These are phyloP conservation scores for Sus cebifrons DNA, from an alignment of 2,797 vertebrate species.

Conservation along the genomic window DNA sequence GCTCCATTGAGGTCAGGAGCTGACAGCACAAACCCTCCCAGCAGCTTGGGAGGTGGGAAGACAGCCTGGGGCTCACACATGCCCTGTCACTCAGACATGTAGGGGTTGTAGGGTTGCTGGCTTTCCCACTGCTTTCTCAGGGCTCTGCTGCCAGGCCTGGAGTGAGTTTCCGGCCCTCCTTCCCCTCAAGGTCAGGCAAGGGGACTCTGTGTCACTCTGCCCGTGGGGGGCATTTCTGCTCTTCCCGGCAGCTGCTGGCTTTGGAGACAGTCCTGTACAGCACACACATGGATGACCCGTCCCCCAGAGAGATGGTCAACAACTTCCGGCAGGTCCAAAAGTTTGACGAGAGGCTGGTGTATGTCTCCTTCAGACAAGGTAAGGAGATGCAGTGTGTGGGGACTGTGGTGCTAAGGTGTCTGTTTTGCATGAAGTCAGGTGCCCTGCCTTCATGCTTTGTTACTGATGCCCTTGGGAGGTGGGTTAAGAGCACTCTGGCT, in stretches of 20 bases:
- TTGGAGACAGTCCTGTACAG: constrained; percentile 94
- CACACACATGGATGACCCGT: constrained; percentile 91
- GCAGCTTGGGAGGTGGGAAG: not conserved
- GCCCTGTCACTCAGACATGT: not conserved
- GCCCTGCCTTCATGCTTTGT: not conserved
- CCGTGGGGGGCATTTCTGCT: constrained; percentile 26
- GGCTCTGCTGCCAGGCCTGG: not conserved
- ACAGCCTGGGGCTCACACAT: too few relatives aligned
- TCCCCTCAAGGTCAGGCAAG: not conserved
- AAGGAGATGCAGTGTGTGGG: constrained; percentile 80
- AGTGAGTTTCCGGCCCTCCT: too few relatives aligned
- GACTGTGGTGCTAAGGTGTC: not conserved
- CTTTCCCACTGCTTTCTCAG: not conserved
- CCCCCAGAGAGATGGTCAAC: constrained; percentile 91
- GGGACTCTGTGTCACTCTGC: not conserved
- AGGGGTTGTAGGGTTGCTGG: not conserved
- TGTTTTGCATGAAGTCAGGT: not conserved
- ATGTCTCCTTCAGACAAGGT: constrained; percentile 96
- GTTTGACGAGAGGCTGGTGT: constrained; percentile 92
- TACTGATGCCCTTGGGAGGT: not conserved
- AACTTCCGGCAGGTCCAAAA: constrained; percentile 95
- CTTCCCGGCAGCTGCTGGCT: constrained; percentile 90
- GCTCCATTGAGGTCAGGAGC: not conserved
- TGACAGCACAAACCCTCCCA: not conserved
- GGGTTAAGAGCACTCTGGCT: not conserved